Conservation (phyloP, 2,113 vertebrate genomes). For the Ranitomeya imitator region DNA sequence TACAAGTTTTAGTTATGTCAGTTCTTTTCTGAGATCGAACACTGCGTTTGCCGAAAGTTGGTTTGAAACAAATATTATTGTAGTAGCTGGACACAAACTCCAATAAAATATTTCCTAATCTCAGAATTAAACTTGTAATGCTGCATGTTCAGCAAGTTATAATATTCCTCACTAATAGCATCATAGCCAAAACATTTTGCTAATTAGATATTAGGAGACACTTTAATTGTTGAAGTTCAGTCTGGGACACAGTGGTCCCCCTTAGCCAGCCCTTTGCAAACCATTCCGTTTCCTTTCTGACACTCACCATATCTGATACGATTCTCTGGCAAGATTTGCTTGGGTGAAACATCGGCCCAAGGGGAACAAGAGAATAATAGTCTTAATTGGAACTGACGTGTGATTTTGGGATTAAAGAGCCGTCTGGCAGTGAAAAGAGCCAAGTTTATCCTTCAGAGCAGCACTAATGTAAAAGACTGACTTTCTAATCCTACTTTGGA, state of each 20-base stretch:
- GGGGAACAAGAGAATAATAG: conserved; percentile 74
- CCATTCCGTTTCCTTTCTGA: conserved; percentile 61
- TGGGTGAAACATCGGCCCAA: conserved; percentile 75
- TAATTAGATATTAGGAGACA: conserved; percentile 43
- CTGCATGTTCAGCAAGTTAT: conserved; percentile 37
- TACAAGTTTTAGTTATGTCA: background rate
- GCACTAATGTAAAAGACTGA: conserved; percentile 72
- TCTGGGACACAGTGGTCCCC: conserved; percentile 68
- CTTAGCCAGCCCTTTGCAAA: conserved; percentile 60
- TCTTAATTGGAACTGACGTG: conserved; percentile 79
- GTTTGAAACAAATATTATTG: background rate
- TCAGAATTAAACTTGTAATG: conserved; percentile 1
- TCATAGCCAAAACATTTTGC: conserved; percentile 8
- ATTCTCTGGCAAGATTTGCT: conserved; percentile 74
- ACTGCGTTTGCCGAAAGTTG: background rate
- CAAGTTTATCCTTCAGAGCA: conserved; percentile 70
- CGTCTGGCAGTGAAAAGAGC: conserved; percentile 74
- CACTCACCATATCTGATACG: conserved; percentile 72
- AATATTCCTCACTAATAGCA: conserved; percentile 16
- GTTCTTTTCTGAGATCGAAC: background rate
- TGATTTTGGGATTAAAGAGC: conserved; percentile 76
- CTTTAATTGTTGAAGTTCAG: conserved; percentile 60
- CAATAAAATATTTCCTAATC: background rate
- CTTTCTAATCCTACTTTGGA: conserved; percentile 72
- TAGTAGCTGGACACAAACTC: background rate